Evolutionary conservation across 2,888 invertebrate genomes (phyloP), one percentile per base, ranked within the genome.

Genomic region (Dynastes tityus): DNA sequence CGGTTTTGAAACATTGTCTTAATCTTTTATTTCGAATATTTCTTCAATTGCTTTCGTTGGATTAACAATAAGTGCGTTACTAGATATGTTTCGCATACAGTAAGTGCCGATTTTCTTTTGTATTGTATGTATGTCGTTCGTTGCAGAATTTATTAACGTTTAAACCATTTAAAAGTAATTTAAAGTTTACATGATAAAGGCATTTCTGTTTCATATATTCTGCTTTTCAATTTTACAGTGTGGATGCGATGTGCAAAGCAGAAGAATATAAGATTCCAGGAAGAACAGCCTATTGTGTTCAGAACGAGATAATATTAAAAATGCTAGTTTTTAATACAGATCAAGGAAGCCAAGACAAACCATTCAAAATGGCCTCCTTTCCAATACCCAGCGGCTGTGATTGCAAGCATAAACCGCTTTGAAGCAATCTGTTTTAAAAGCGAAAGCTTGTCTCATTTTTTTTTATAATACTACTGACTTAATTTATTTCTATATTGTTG

Each of bases 311-410:
- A 16, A 3, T 53, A 53, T 6, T 71, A 32, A 71, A 71, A 37
- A 71, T 71, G 71, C n/a, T 71, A 6, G n/a, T 37, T 8, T 55
- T 71, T n/a, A 16, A 71, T 22, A 13, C 6, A 8, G 37, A 55
- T 29, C 37, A 71, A 8, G 53, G 16, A n/a, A n/a, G 9, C 55
- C 37, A 37, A 32, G 37, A 71, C n/a, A 71, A 32, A 16, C 37
- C 65, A 1, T 40, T 65, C 9, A 65, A 65, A 37, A 65, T 65
- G 65, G 13, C 65, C 37, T 40, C 40, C 37, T 71, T 71, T 55
- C 29, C n/a, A 32, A 55, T 71, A 71, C 71, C 71, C 2, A 55
- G 71, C 32, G 71, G 71, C 32, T 71, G 71, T 22, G 37, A 37
- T 16, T 71, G 71, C 53, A 55, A 37, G 32, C 37, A 71, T 32